These are phyloP conservation scores for Catotricha subobsoleta DNA, from an alignment of 2,888 invertebrate species.

Conservation along the genomic window DNA sequence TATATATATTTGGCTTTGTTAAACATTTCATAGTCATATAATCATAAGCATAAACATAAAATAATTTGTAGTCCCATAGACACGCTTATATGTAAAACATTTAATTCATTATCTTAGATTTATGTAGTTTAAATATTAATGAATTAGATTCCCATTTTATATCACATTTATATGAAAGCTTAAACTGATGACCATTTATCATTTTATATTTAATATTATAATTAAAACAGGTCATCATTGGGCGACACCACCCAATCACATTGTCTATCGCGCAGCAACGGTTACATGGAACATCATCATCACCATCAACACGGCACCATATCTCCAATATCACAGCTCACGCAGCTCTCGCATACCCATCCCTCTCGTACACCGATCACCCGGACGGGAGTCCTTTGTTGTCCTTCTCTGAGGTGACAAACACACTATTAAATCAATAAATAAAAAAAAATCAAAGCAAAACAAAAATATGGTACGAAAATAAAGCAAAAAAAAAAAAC, in stretches of 20 bases:
- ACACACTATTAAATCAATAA: conserved; percentile 50
- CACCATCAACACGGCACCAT: conserved; percentile 27
- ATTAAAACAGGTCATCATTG: conserved; percentile 21
- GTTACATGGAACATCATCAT: conserved; percentile 19
- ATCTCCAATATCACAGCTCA: conserved; percentile 30
- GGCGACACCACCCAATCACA: conserved; percentile 18
- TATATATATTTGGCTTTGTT: too few species aligned
- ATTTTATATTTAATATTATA: too few species aligned
- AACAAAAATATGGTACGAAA: background rate
- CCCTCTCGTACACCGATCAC: conserved; percentile 33
- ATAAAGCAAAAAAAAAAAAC: background rate
- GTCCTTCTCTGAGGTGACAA: conserved; percentile 63
- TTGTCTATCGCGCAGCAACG: conserved; percentile 18
- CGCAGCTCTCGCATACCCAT: conserved; percentile 30
- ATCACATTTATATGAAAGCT: too few species aligned
- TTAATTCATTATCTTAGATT: too few species aligned
- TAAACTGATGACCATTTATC: too few species aligned
- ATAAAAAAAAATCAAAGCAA: background rate
- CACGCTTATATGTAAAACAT: too few species aligned
- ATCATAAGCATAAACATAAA: too few species aligned
- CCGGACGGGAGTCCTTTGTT: conserved; percentile 50
- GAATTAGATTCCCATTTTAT: too few species aligned
- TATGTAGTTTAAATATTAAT: too few species aligned
- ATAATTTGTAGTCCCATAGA: too few species aligned
- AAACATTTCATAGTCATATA: too few species aligned